A percentile compares a stretch with the other conserved stretches of the same genome.
phyloP scores from a whole-genome alignment of 1,140 invertebrate species.

The Orussus abietinus region DNA sequence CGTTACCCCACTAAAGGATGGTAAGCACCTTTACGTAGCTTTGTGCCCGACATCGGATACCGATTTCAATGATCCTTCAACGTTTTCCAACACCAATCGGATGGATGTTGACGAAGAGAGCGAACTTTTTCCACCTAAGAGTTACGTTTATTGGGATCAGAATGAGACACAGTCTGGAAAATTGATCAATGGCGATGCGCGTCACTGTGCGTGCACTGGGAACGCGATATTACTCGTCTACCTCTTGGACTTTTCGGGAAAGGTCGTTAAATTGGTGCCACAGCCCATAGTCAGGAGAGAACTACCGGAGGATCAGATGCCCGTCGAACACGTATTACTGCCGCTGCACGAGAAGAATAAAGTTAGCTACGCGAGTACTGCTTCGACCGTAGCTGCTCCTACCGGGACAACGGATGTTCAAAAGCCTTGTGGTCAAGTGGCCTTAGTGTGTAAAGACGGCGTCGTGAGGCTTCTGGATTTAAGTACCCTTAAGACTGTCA shows the following conservation, averaged over 20 bases:
- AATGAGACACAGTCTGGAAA: slow-evolving; percentile 36
- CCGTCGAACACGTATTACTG: slow-evolving; percentile 64
- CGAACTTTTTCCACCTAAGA: slow-evolving; percentile 42
- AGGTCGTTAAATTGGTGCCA: slow-evolving; percentile 57
- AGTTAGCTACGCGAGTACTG: slow-evolving; percentile 6
- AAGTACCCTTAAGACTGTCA: slow-evolving; percentile 60
- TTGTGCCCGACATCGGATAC: slow-evolving; percentile 44
- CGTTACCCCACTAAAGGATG: slow-evolving; percentile 62
- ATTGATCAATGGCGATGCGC: slow-evolving; percentile 37
- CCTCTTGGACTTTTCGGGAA: slow-evolving; percentile 55
- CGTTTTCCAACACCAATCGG: slow-evolving; percentile 41
- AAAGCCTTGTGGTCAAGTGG: slow-evolving; percentile 45
- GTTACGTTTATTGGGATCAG: slow-evolving; percentile 50
- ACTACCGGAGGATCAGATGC: slow-evolving; percentile 60
- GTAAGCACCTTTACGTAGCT: slow-evolving; percentile 62
- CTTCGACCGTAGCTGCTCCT: too few species aligned
- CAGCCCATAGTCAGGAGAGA: slow-evolving; percentile 62
- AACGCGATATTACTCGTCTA: slow-evolving; percentile 57
- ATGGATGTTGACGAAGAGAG: slow-evolving; percentile 52
- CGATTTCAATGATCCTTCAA: slow-evolving; percentile 14
- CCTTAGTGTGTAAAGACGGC: slow-evolving; percentile 67
- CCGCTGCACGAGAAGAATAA: slow-evolving; percentile 53
- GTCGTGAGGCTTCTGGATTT: slow-evolving; percentile 65
- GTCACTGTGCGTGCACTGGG: slow-evolving; percentile 21
- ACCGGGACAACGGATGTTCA: slow-evolving; percentile 9